Evolutionary conservation across 2,888 invertebrate genomes (phyloP), one percentile per base, ranked within the genome.

Genomic region (Julus scanicus): DNA sequence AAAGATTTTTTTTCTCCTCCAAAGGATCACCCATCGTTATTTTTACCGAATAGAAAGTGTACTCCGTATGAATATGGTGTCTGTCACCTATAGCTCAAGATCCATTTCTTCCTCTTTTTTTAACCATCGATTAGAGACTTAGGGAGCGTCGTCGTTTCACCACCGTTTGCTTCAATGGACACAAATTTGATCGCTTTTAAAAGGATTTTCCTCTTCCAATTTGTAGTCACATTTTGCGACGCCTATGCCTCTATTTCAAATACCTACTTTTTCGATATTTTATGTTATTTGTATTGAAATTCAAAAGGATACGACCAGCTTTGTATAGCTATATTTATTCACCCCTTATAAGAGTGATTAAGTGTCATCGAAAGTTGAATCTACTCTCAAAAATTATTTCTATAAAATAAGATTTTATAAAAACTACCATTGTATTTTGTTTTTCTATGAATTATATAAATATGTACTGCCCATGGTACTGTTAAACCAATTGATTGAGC

Each of bases 181-280:
- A 80, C 80, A 80, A 80, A 80, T 80, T 80, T 80, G 80, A 80
- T 80, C 80, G 80, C 80, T 80, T 63, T 80, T 80, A 80, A 80
- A 80, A 80, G 80, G 80, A 80, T 80, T 80, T 80, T 80, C 80
- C 80, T 80, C 80, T 80, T 80, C 80, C 80, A 80, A 80, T 80
- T 80, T 80, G 80, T 80, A 80, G 80, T 80, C 80, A 80, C 80
- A 80, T 80, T 80, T 80, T 80, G 15, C 80, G 80, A 15, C 80
- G 80, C 37, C 80, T 37, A 80, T 80, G 80, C 80, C 37, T 39
- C 37, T 80, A 80, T 80, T 80, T 80, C 80, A 15, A 80, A 80
- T 39, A 80, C 37, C 37, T 80, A 80, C 80, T 80, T 13, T 80
- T 80, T 80, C 80, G 2, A 37, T 71, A 37, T 80, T 80, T n/a